Base-by-base conservation (phyloP, 2,888 invertebrate species). In the Rotaria sp. region DNA sequence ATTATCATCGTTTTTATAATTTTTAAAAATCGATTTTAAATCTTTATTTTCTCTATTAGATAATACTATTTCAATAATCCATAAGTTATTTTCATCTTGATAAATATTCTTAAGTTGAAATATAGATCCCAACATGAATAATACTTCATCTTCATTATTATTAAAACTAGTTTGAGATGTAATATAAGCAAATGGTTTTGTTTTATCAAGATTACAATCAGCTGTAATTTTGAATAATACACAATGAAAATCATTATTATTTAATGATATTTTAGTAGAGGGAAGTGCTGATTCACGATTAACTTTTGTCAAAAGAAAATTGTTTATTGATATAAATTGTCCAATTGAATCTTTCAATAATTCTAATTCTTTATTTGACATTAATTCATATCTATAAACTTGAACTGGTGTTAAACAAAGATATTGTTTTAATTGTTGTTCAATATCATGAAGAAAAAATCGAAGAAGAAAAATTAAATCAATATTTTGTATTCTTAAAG, bases 251-350 rank as follows among this genome's bases (percentile, higher is more conserved):
- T 45, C 38, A 15, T 41, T 41, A 26, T 0, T 80, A 26, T 26
- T 26, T n/a, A 15, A 11, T 26, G 13, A 26, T 26, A 13, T 5
- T 13, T n/a, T n/a, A 10, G 41, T 3, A 26, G 4, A 80, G 0
- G 11, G 1, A 15, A 45, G n/a, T 45, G 41, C n/a, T 4, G 15
- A 15, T 13, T 41, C 10, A n/a, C 41, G 80, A 41, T 80, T 15
- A 3, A 26, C 1, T 45, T 26, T 80, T 26, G 80, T 45, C 13
- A 45, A 41, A 45, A 80, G 45, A 45, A 80, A 80, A 41, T 41
- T 80, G n/a, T 80, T 80, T 41, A 80, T n/a, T n/a, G 80, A 80
- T 80, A 80, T n/a, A 41, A 45, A 80, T 13, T 80, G 41, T 45
- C 45, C 45, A n/a, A 45, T n/a, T 0, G 41, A 45, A n/a, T 45